Conservation (phyloP, 2,888 invertebrate species). For the Acanthosepion esculentum region DNA sequence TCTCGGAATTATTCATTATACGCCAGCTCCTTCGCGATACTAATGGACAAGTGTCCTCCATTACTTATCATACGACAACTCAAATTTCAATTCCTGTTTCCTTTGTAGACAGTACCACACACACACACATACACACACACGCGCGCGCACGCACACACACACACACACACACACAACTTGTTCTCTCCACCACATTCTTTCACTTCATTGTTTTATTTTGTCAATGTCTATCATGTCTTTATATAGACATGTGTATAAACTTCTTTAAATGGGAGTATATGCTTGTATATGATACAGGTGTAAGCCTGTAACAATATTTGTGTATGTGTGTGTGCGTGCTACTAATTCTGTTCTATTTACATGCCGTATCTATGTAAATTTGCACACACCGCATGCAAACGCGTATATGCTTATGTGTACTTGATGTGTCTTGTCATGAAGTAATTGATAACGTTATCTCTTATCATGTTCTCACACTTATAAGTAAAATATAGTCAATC, state of each 20-base stretch:
- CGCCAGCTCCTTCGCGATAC: neutral
- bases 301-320: neutral
- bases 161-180: neutral
- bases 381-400: no score
- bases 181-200: neutral
- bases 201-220: neutral
- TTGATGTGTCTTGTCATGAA: no score
- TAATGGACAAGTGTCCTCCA: neutral
- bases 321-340: neutral
- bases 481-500: no score
- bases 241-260: neutral
- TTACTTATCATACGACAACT: neutral
- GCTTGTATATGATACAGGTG: no score
- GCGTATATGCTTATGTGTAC: no score
- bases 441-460: no score
- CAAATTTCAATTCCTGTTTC: conserved; percentile 16
- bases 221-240: neutral
- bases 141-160: no score
- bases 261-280: no score
- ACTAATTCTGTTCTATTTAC: no score
- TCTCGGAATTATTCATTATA: conserved; percentile 33
- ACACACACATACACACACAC: neutral
- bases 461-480: no score
- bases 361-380: no score
- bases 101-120: neutral